These are phyloP conservation scores for Ennomos quercinarius DNA, from an alignment of 2,888 invertebrate genomes.

Conservation along the genomic window DNA sequence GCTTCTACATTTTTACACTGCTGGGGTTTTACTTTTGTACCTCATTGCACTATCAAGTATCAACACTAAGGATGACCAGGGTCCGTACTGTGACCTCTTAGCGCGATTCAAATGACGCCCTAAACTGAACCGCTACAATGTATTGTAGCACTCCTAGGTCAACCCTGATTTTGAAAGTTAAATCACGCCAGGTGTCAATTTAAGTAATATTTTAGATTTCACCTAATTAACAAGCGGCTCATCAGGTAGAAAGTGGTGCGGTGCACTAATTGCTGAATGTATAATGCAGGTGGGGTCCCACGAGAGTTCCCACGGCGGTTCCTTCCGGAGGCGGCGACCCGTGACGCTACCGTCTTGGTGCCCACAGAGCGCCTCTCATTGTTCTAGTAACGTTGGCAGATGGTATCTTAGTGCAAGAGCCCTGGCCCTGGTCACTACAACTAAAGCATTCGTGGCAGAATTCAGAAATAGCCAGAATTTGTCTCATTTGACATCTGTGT, in stretches of 20 bases:
- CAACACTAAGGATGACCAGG: no score
- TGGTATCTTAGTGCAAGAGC: background rate
- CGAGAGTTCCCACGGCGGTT: constrained; percentile 75
- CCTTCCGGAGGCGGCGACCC: constrained; percentile 82
- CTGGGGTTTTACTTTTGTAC: no score
- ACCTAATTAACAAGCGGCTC: constrained; percentile 21
- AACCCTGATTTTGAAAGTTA: no score
- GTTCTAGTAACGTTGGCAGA: constrained; percentile 46
- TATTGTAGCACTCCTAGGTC: no score
- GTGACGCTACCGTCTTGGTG: constrained; percentile 76
- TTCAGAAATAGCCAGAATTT: no score
- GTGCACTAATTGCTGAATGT: constrained; percentile 56
- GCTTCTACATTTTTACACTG: no score
- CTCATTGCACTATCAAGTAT: no score
- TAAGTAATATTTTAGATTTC: constrained; percentile 15
- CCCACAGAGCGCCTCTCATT: constrained; percentile 65
- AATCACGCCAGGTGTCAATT: constrained; percentile 2
- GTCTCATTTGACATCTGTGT: no score
- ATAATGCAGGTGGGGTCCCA: constrained; percentile 59
- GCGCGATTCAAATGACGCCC: no score
- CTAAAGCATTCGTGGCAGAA: background rate
- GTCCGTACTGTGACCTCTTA: no score
- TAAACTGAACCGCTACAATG: no score
- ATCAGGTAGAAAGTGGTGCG: constrained; percentile 23
- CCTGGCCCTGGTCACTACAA: background rate